phyloP scores from a whole-genome alignment of 2,888 invertebrate species.

The Poecilus cupreus region DNA sequence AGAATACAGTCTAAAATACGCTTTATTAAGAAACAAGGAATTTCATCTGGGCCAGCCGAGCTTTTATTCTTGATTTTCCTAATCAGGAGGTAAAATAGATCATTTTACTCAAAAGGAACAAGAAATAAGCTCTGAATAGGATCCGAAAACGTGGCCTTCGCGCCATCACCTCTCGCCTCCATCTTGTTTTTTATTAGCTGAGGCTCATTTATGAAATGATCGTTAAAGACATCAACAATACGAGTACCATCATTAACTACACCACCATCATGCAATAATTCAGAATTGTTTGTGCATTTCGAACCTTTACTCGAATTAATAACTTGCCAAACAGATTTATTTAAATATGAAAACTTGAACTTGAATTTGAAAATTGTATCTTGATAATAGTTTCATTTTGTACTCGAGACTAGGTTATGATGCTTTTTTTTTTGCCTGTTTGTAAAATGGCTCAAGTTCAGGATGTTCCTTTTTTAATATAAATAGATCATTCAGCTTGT shows the following conservation, averaged over 20 bases:
- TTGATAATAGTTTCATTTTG: not conserved
- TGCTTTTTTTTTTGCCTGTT: not conserved
- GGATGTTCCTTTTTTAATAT: not conserved
- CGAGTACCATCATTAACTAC: not conserved
- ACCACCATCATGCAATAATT: not conserved
- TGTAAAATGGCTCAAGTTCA: not conserved
- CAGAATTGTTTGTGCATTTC: not conserved
- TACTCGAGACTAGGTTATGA: not conserved
- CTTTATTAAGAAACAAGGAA: not conserved
- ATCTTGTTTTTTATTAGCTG: not conserved
- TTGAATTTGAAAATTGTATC: not conserved
- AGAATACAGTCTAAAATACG: not conserved
- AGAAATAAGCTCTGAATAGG: not conserved
- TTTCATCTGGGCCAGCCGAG: not conserved
- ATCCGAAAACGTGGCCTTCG: not conserved
- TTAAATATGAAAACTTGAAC: not conserved
- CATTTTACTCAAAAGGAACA: not conserved
- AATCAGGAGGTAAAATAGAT: not conserved
- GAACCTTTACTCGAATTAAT: not conserved
- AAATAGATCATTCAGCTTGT: not conserved
- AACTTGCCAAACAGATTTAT: not conserved
- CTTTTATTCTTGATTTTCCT: not conserved
- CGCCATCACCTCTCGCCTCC: not conserved
- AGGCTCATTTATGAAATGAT: not conserved
- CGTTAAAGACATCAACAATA: not conserved